Evolutionary conservation across 2,113 vertebrate genomes (phyloP).

Genomic region (Ranitomeya imitator): DNA sequence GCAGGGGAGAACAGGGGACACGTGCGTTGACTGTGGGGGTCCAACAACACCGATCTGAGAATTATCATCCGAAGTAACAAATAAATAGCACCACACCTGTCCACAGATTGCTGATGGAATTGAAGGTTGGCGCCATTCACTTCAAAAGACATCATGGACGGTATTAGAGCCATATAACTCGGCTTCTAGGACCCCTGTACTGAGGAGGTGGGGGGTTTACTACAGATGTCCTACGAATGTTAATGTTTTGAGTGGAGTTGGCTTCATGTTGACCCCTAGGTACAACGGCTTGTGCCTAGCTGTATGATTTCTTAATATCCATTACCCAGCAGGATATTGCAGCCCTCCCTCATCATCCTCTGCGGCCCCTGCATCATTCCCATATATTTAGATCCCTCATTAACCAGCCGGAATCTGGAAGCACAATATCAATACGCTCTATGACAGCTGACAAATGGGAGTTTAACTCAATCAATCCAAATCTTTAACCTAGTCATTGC

Average conservation of each 20-base stretch:
- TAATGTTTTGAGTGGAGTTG: too few relatives aligned
- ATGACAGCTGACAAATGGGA: conserved; percentile 41
- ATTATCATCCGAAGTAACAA: too few relatives aligned
- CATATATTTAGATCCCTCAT: conserved; percentile 25
- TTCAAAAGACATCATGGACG: too few relatives aligned
- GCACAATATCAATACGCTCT: conserved; percentile 25
- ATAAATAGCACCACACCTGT: too few relatives aligned
- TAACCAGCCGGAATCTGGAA: conserved; percentile 18
- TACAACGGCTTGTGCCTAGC: background rate
- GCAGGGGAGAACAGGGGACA: too few relatives aligned
- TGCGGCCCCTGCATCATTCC: background rate
- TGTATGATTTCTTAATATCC: background rate
- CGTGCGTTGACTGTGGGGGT: too few relatives aligned
- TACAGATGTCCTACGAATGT: background rate
- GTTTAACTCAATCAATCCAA: conserved; percentile 27
- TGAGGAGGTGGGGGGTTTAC: background rate
- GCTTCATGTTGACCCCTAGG: background rate
- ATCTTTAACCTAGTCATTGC: conserved; percentile 19
- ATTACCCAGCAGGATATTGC: background rate
- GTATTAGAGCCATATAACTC: background rate
- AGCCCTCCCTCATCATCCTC: background rate
- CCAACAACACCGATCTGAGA: too few relatives aligned
- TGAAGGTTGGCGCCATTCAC: too few relatives aligned
- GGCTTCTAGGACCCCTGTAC: background rate
- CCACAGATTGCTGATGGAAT: too few relatives aligned